These are phyloP conservation scores for Guaruba guarouba DNA, from an alignment of 2,113 vertebrate species.

Conservation along the genomic window DNA sequence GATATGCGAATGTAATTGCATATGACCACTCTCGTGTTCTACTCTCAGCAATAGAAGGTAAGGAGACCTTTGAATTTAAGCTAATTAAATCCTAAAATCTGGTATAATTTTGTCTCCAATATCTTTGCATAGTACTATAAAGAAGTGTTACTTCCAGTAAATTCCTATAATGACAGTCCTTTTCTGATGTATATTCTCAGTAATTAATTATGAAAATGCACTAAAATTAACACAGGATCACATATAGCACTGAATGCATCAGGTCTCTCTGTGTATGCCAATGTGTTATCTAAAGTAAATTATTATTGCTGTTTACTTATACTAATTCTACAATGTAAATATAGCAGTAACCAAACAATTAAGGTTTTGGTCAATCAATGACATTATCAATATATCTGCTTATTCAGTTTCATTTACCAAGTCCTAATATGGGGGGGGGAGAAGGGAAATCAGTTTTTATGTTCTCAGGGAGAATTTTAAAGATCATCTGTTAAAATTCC, in stretches of 20 bases:
- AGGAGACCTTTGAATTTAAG: constrained; percentile 34
- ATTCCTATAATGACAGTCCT: neutral
- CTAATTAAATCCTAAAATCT: neutral
- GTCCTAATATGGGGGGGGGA: neutral
- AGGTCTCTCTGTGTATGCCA: neutral
- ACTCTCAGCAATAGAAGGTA: constrained; percentile 96
- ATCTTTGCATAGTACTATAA: neutral
- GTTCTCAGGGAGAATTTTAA: neutral
- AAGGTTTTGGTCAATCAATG: neutral
- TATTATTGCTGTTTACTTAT: neutral
- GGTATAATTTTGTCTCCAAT: neutral
- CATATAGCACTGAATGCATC: neutral
- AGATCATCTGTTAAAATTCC: neutral
- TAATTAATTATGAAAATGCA: neutral
- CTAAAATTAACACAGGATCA: neutral
- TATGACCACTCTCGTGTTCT: constrained; percentile 97
- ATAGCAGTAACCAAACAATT: neutral
- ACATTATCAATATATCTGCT: neutral
- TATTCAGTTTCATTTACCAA: neutral
- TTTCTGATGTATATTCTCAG: neutral
- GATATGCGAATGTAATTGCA: constrained; percentile 98
- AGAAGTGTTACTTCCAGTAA: neutral
- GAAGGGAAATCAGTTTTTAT: neutral
- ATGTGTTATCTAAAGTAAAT: neutral
- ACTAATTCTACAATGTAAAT: neutral